Evolutionary conservation across 2,888 invertebrate species (phyloP).

Genomic region (Mechanitis mazaeus): DNA sequence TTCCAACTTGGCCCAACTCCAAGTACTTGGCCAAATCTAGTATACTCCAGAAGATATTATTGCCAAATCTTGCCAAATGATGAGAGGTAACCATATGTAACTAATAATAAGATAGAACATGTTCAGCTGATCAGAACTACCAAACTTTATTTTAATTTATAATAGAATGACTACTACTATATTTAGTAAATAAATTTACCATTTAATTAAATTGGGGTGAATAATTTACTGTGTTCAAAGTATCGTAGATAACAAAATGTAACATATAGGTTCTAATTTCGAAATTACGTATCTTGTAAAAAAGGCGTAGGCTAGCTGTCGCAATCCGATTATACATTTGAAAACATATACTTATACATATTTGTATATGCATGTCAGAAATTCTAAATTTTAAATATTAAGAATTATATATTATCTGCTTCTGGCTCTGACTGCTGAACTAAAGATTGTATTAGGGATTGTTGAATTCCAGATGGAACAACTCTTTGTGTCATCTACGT

Average conservation of each 20-base stretch:
- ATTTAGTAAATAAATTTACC: not conserved
- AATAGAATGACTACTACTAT: not conserved
- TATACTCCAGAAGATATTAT: constrained; percentile 28
- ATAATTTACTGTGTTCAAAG: not conserved
- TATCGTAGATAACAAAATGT: not conserved
- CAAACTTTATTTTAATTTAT: not conserved
- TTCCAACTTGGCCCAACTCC: constrained; percentile 29
- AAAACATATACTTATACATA: not conserved
- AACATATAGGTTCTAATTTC: not conserved
- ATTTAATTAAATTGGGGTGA: not conserved
- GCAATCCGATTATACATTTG: not conserved
- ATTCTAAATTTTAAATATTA: too few relatives aligned
- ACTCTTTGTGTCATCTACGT: too few relatives aligned
- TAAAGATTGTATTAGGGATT: too few relatives aligned
- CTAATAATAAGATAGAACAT: not conserved
- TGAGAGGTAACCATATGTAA: constrained; percentile 21
- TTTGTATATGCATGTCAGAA: too few relatives aligned
- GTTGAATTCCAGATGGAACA: too few relatives aligned
- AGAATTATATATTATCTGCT: too few relatives aligned
- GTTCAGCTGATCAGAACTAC: not conserved
- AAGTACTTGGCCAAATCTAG: constrained; percentile 25
- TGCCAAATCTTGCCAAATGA: constrained; percentile 28
- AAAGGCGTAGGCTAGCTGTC: not conserved
- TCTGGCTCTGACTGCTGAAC: too few relatives aligned
- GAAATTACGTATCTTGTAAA: not conserved